Conservation (phyloP, 2,797 vertebrate genomes). For the Anabas testudineus region DNA sequence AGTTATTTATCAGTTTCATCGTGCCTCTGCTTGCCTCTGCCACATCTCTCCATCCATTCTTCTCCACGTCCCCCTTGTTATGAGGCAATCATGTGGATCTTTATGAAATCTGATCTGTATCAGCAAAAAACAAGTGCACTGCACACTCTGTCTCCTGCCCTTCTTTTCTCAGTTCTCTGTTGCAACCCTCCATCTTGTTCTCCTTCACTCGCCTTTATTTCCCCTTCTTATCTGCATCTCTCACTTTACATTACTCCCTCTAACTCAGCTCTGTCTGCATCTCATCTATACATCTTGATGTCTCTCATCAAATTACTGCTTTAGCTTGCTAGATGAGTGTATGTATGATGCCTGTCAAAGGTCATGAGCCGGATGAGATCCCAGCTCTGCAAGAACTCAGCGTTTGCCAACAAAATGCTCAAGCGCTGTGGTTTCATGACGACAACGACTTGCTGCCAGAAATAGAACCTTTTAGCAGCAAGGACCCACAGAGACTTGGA, state of each 20-base stretch:
- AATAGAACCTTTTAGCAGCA: constrained; percentile 71
- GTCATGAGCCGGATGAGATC: constrained; percentile 57
- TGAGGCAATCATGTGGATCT: constrained; percentile 82
- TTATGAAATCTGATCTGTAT: constrained; percentile 82
- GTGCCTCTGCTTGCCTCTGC: constrained; percentile 57
- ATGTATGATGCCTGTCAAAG: constrained; percentile 50
- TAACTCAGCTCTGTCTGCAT: constrained; percentile 37
- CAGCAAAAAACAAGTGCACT: constrained; percentile 64
- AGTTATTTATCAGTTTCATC: constrained; percentile 73
- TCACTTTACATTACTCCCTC: constrained; percentile 35
- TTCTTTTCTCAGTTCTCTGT: constrained; percentile 52
- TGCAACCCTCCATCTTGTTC: constrained; percentile 68
- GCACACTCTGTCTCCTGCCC: constrained; percentile 53
- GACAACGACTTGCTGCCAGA: constrained; percentile 57
- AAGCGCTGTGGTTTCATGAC: constrained; percentile 47
- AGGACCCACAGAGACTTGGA: constrained; percentile 58
- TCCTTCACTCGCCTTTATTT: constrained; percentile 54
- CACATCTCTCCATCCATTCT: constrained; percentile 67
- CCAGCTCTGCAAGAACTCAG: constrained; percentile 44
- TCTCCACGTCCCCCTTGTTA: constrained; percentile 72
- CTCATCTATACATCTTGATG: constrained; percentile 32
- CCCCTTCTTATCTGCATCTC: constrained; percentile 47
- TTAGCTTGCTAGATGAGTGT: constrained; percentile 7
- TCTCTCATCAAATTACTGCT: constrained; percentile 21
- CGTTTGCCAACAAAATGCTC: constrained; percentile 57